These are phyloP conservation scores for Sogatella furcifera DNA, from an alignment of 1,140 invertebrate species.

Conservation along the genomic window DNA sequence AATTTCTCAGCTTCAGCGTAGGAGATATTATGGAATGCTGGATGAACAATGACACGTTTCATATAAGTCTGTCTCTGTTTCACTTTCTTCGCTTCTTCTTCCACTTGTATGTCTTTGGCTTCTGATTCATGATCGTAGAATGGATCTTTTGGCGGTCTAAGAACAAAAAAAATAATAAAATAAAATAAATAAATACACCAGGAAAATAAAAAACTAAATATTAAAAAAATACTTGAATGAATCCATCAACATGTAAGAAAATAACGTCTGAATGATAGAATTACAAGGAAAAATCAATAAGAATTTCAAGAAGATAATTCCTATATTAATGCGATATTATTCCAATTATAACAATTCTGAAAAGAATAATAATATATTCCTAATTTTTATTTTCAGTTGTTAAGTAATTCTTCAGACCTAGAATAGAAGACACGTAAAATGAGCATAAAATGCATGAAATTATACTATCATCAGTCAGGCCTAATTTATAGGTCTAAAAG, in stretches of 20 bases:
- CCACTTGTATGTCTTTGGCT: slow-evolving; percentile 63
- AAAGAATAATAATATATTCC: too few species aligned
- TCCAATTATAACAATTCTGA: too few species aligned
- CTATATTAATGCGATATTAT: too few species aligned
- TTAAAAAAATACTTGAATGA: not conserved
- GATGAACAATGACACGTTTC: slow-evolving; percentile 95
- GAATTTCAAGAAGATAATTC: too few species aligned
- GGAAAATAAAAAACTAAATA: not conserved
- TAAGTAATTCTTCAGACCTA: too few species aligned
- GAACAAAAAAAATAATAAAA: slow-evolving; percentile 19
- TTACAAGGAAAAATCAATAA: too few species aligned
- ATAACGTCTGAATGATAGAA: not conserved
- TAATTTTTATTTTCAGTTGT: too few species aligned
- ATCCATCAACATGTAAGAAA: not conserved
- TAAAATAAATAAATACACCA: not conserved
- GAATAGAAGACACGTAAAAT: too few species aligned
- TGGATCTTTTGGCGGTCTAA: slow-evolving; percentile 69
- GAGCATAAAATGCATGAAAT: too few species aligned
- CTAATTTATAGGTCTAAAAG: too few species aligned
- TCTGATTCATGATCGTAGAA: slow-evolving; percentile 88
- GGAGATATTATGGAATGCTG: slow-evolving; percentile 93
- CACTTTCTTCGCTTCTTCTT: slow-evolving; percentile 70
- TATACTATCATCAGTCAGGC: too few species aligned
- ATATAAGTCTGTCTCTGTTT: slow-evolving; percentile 73
- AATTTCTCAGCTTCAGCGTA: slow-evolving; percentile 86